A percentile compares a stretch with the other conserved stretches of the same genome.
phyloP scores from a whole-genome alignment of 1,140 invertebrate species.

The Drosophila virilis region DNA sequence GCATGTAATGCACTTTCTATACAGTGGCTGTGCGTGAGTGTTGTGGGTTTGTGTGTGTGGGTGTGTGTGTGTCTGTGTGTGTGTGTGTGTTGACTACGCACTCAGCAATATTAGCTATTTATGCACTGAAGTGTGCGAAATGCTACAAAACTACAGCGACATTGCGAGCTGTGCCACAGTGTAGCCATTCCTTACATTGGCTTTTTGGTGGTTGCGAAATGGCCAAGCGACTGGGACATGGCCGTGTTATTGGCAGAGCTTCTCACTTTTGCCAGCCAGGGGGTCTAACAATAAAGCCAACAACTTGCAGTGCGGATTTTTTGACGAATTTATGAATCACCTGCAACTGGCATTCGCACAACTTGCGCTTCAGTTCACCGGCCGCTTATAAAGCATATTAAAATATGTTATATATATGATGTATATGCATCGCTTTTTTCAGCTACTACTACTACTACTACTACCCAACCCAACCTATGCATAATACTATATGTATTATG shows the following conservation, averaged over 20 bases:
- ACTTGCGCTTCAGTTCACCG: conserved; percentile 36
- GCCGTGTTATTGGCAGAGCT: conserved; percentile 4
- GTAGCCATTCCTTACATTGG: not conserved
- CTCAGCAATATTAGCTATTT: conserved; percentile 80
- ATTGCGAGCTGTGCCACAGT: conserved; percentile 22
- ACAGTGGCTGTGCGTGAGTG: not conserved
- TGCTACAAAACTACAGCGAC: conserved; percentile 23
- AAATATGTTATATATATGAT: conserved; percentile 38
- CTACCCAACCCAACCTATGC: not conserved
- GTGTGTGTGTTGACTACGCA: conserved; percentile 43
- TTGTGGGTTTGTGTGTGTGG: conserved; percentile 25
- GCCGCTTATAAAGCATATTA: conserved; percentile 68
- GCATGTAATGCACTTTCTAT: conserved; percentile 63
- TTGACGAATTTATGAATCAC: conserved; percentile 73
- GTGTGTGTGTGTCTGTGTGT: conserved; percentile 14
- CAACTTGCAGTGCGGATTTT: conserved; percentile 52
- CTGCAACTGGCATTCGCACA: conserved; percentile 54
- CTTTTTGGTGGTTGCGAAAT: not conserved
- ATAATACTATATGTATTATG: conserved; percentile 6
- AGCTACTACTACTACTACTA: not conserved
- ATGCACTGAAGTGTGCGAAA: conserved; percentile 69
- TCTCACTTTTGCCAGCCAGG: not conserved
- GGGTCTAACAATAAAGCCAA: conserved; percentile 25
- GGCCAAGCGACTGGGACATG: conserved; percentile 11
- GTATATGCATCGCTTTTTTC: not conserved